Conservation (phyloP, 2,113 vertebrate genomes). For the rabbit (Oryctolagus cuniculus) region DNA sequence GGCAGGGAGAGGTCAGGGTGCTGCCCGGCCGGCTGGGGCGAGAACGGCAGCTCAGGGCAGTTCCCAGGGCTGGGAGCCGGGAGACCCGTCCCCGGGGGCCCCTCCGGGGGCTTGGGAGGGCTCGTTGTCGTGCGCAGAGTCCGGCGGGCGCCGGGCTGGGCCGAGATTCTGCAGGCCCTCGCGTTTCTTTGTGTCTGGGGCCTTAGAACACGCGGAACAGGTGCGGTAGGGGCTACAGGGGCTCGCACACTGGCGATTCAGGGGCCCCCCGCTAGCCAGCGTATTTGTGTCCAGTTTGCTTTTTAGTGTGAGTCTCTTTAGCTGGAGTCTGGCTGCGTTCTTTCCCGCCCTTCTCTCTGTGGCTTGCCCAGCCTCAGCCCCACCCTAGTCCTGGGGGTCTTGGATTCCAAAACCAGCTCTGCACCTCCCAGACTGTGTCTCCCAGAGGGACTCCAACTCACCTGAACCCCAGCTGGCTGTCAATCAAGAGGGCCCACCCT, state of each 20-base stretch:
- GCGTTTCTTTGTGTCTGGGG: background rate
- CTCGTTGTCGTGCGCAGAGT: rapidly evolving
- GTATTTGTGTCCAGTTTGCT: background rate
- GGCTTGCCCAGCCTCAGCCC: background rate
- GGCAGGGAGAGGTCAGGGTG: background rate
- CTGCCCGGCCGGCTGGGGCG: rapidly evolving
- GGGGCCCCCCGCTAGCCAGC: background rate
- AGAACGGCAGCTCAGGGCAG: background rate
- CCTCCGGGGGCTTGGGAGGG: background rate
- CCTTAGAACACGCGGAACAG: background rate
- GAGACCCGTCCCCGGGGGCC: background rate
- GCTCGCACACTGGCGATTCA: rapidly evolving
- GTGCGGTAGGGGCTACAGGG: background rate
- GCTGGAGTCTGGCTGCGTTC: conserved; percentile 7
- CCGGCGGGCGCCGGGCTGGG: background rate
- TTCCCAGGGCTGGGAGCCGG: background rate
- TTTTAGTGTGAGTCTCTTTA: background rate
- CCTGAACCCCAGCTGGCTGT: background rate
- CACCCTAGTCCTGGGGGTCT: background rate
- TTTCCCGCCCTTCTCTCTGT: background rate
- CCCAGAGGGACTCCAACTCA: background rate
- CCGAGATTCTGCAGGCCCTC: background rate
- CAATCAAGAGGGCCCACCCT: background rate
- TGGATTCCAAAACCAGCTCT: background rate
- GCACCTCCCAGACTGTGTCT: background rate